A percentile compares a stretch with the other conserved stretches of the same genome.
These are phyloP conservation scores for rabbit (Oryctolagus cuniculus) DNA, from an alignment of 2,113 vertebrate genomes.

Conservation along the genomic window mOryCun1.1 NC_091453.1:127332001-127332500, in stretches of 20 bases:
- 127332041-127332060: background rate
- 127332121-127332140: background rate
- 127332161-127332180: background rate
- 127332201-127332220: background rate
- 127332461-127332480: too few relatives aligned
- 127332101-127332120: conserved; percentile 10
- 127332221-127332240: too few relatives aligned
- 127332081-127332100: background rate
- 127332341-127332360: too few relatives aligned
- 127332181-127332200: background rate
- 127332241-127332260: background rate
- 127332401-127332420: too few relatives aligned
- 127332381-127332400: too few relatives aligned
- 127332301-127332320: background rate
- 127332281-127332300: background rate
- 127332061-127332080: background rate
- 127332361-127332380: too few relatives aligned
- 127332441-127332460: too few relatives aligned
- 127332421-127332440: too few relatives aligned
- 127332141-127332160: conserved; percentile 16
- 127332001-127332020: background rate
- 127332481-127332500: too few relatives aligned
- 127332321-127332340: background rate
- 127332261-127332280: background rate
- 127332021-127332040: background rate